Evolutionary conservation across 92 coral and sea anemone species (phyloP).

Genomic region (Nematostella vectensis): DNA sequence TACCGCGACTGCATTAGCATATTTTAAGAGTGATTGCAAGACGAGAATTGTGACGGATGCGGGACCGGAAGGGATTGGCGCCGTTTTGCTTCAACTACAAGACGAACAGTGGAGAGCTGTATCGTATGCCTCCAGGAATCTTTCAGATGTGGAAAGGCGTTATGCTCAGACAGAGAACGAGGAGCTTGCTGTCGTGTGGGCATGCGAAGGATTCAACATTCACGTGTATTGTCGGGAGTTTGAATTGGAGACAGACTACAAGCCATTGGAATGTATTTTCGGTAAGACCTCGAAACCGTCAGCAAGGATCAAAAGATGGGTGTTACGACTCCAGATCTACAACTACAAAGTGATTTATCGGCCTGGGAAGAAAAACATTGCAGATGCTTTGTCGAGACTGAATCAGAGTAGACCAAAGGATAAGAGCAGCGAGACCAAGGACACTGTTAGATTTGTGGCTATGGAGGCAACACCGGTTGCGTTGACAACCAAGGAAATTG

Average conservation of each 20-base stretch:
- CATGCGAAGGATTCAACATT: conserved; percentile 33
- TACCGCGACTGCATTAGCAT: conserved; percentile 26
- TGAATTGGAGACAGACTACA: conserved; percentile 44
- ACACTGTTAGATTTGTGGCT: conserved; percentile 29
- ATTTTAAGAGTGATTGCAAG: conserved; percentile 16
- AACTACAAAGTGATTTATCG: conserved; percentile 33
- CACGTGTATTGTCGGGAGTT: conserved; percentile 43
- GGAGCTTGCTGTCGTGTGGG: conserved; percentile 35
- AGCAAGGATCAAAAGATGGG: conserved; percentile 42
- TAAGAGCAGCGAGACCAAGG: conserved; percentile 42
- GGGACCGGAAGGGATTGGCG: conserved; percentile 42
- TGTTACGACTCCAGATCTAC: conserved; percentile 34
- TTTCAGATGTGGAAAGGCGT: conserved; percentile 33
- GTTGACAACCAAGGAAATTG: conserved; percentile 33
- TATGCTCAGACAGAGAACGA: conserved; percentile 40
- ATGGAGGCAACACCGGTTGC: conserved; percentile 42
- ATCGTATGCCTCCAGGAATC: conserved; percentile 35
- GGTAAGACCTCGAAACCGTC: conserved; percentile 28
- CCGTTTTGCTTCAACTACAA: conserved; percentile 37
- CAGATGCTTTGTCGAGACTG: conserved; percentile 41
- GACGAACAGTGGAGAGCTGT: conserved; percentile 53
- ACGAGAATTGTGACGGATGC: conserved; percentile 43
- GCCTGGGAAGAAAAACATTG: conserved; percentile 45
- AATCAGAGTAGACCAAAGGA: conserved; percentile 40
- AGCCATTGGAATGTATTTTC: conserved; percentile 43